Evolutionary conservation across 2,888 invertebrate genomes (phyloP).

Genomic region (Mesorhabditis belari): DNA sequence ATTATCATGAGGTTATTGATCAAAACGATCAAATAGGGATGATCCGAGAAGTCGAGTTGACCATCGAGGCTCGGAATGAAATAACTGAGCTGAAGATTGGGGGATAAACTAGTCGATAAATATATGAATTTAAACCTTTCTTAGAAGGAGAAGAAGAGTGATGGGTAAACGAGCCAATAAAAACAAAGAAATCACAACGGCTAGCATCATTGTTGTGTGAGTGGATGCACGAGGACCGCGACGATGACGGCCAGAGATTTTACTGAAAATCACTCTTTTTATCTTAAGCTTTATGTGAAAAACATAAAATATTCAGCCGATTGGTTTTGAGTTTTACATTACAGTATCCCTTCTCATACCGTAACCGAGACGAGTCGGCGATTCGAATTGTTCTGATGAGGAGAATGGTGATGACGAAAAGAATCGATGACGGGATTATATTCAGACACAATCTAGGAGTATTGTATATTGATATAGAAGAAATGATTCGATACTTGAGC

Average conservation of each 20-base stretch:
- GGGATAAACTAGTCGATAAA: too few relatives aligned
- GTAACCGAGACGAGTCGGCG: slow-evolving; percentile 13
- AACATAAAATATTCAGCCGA: not conserved
- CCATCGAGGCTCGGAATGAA: slow-evolving; percentile 1
- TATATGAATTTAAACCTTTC: slow-evolving; percentile 17
- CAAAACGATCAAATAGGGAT: slow-evolving; percentile 6
- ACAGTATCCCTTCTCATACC: slow-evolving; percentile 8
- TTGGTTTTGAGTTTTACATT: not conserved
- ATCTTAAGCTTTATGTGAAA: slow-evolving; percentile 1
- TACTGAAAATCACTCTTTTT: not conserved
- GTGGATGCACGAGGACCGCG: slow-evolving; percentile 8
- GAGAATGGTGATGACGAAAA: slow-evolving; percentile 33
- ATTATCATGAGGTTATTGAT: slow-evolving; percentile 23
- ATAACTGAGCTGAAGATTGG: not conserved
- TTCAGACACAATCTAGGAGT: slow-evolving; percentile 23
- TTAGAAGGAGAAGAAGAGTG: slow-evolving; percentile 22
- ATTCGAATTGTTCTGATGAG: slow-evolving; percentile 28
- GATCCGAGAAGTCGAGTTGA: slow-evolving; percentile 1
- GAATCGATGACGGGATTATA: slow-evolving; percentile 22
- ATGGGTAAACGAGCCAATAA: slow-evolving; percentile 29
- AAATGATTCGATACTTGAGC: slow-evolving; percentile 16
- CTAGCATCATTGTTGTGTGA: slow-evolving; percentile 37
- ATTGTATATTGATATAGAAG: too few relatives aligned
- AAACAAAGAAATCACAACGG: slow-evolving; percentile 35
- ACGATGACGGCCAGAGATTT: slow-evolving; percentile 1